Conservation (phyloP, 1,140 invertebrate genomes). For the Tetramorium simillimum region DNA sequence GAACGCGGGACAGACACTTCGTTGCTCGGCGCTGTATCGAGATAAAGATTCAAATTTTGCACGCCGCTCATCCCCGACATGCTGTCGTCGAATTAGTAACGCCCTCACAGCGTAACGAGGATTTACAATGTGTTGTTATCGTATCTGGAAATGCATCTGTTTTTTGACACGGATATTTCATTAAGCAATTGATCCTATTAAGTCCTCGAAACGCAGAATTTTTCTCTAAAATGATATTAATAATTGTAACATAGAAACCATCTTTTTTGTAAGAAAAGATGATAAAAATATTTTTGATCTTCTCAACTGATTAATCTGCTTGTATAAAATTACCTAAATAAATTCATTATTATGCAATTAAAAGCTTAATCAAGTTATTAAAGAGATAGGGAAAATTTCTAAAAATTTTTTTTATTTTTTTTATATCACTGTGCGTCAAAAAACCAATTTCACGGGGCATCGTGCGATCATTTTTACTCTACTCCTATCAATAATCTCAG, state of each 20-base stretch:
- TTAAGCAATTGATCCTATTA: constrained; percentile 2
- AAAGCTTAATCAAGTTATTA: neutral
- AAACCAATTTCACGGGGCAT: constrained; percentile 37
- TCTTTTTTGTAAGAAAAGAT: neutral
- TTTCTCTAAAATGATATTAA: neutral
- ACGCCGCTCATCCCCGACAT: neutral
- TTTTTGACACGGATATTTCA: neutral
- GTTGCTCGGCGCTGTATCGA: constrained; percentile 34
- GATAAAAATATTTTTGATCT: neutral
- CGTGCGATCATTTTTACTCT: constrained; percentile 14
- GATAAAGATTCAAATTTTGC: constrained; percentile 58
- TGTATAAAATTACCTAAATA: neutral
- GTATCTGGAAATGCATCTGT: neutral
- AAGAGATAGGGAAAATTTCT: neutral
- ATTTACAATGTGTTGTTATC: constrained; percentile 4
- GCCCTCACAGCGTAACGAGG: neutral
- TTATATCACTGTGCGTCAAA: neutral
- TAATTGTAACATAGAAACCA: neutral
- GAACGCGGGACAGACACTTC: constrained; percentile 31
- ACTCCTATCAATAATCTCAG: constrained; percentile 27
- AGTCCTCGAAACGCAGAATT: neutral
- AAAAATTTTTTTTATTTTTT: neutral
- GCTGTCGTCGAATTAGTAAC: constrained; percentile 32
- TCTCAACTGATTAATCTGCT: neutral
- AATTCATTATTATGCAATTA: neutral